Percentiles rank a stretch among this genome's conserved stretches.
These are phyloP conservation scores for Heterodera carotae DNA, from an alignment of 1,140 invertebrate species.

Conservation along the genomic window DNA sequence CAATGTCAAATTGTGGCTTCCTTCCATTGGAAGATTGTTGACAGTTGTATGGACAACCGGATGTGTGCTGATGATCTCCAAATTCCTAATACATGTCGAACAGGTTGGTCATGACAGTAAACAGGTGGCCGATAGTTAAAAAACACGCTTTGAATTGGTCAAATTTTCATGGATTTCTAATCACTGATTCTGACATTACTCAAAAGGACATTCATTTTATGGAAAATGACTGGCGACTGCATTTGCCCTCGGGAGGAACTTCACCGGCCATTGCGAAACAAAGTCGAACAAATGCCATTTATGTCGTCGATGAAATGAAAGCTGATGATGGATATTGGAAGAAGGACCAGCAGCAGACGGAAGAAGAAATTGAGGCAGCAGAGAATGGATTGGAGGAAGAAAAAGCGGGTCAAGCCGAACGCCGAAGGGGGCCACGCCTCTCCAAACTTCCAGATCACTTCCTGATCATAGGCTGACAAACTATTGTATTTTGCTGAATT, in stretches of 20 bases:
- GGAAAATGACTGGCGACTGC: background rate
- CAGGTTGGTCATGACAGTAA: conserved; percentile 6
- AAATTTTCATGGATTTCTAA: background rate
- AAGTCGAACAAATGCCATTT: background rate
- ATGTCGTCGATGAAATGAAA: background rate
- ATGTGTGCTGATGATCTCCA: background rate
- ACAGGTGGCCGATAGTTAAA: no score
- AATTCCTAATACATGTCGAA: background rate
- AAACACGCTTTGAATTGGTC: no score
- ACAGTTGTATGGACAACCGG: background rate
- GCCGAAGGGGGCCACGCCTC: background rate
- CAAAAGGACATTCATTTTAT: background rate
- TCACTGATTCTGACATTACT: no score
- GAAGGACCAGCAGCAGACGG: background rate
- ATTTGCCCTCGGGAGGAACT: background rate
- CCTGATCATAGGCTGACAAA: background rate
- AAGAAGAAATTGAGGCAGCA: background rate
- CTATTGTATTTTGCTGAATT: no score
- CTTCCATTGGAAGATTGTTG: background rate
- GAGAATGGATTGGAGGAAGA: background rate
- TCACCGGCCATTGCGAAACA: background rate
- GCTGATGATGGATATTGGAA: background rate
- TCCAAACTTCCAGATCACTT: background rate
- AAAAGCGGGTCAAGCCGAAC: background rate
- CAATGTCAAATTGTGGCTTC: background rate